A percentile compares a stretch with the other conserved stretches of the same genome.
These are phyloP conservation scores for Hyperoplus lanceolatus DNA, from an alignment of 2,797 vertebrate species.

Conservation along the genomic window DNA sequence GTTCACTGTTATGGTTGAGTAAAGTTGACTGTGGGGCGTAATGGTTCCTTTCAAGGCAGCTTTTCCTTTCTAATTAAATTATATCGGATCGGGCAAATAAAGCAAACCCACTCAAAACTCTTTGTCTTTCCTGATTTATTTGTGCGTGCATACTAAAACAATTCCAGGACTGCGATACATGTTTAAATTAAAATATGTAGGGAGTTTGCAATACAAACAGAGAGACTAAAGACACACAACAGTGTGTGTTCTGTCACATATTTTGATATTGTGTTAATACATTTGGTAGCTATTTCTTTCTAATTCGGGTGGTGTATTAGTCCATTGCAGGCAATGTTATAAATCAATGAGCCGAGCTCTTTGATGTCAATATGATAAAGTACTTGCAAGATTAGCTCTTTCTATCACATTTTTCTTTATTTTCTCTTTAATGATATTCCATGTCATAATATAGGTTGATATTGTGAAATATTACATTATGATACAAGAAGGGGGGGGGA, in stretches of 20 bases:
- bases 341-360: too few relatives aligned
- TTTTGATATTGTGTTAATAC: neutral
- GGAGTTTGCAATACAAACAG: neutral
- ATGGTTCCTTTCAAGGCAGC: conserved; percentile 16
- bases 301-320: too few relatives aligned
- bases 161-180: neutral
- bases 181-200: neutral
- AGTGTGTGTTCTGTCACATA: neutral
- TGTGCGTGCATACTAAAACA: neutral
- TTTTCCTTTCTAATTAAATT: neutral
- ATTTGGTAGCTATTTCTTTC: neutral
- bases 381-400: neutral
- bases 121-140: neutral
- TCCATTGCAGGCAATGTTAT: too few relatives aligned
- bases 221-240: neutral
- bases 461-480: neutral
- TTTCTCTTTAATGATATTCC: neutral
- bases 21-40: conserved; percentile 2
- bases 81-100: neutral
- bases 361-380: too few relatives aligned
- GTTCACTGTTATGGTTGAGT: conserved; percentile 11
- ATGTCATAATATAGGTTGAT: too few relatives aligned
- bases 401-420: neutral
- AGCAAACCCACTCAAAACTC: neutral
- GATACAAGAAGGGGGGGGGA: neutral